Base-by-base conservation (phyloP, 1,140 invertebrate genomes). In the Lithobius niger region DNA sequence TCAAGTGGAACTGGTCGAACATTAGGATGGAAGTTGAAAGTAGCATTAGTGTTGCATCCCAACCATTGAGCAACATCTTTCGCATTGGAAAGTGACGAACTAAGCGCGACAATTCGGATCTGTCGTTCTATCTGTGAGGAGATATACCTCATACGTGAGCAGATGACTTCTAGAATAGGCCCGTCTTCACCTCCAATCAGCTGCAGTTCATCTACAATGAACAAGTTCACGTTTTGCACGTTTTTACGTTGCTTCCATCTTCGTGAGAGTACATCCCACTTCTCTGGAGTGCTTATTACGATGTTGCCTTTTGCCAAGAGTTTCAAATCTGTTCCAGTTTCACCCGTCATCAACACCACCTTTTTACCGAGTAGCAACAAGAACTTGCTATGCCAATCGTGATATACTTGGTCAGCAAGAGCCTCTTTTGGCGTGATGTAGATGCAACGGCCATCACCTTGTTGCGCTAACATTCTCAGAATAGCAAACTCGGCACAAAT, bases 171-270 rank as follows among this genome's bases (percentile, higher is more conserved):
- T 42, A 99, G 71, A 13, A 97, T 86, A 0, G 97, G 93, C 2
- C 77, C 78, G 57, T 75, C 70, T 44, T 71, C 66, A 56, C 71
- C 74, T 47, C 75, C 76, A 62, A 79, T 74, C 60, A 82, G 69
- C 65, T 97, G 95, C n/a, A 99, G 71, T 64, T 99, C 96, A 72
- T 99, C 97, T 22, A 94, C 89, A 57, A 99, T 95, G 64, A 99
- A 97, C 1, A 99, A 74, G 59, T 94, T 88, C 2, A 99, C 83
- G 64, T 93, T 96, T 66, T 99, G 95, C 0, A 99, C 94, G 68
- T 96, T 95, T 69, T 97, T 97, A 3, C 96, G 77, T 64, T 98
- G 93, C 67, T 99, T 99, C 97, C 97, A 99, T 57, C 96, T 77
- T 57, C 97, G 76, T 0, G 96, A 99, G 0, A 99, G 71, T 6